A percentile compares a stretch with the other conserved stretches of the same genome.
Evolutionary conservation across 1,140 invertebrate species (phyloP).

Genomic region (Anastatus disparis): DNA sequence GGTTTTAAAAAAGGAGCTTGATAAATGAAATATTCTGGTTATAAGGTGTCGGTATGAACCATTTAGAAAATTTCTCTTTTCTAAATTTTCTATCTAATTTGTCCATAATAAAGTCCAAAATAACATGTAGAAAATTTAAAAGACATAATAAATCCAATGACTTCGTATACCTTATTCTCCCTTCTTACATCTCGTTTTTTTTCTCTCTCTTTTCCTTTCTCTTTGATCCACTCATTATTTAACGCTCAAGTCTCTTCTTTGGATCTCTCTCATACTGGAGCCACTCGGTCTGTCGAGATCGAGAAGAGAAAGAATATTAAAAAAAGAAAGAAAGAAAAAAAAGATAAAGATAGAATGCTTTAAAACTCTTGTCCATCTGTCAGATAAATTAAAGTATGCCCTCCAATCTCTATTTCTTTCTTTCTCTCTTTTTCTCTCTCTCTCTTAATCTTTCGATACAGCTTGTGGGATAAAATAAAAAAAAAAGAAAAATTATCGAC

Average conservation of each 20-base stretch:
- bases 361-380: constrained; percentile 40
- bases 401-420: background rate
- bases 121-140: too few relatives aligned
- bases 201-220: background rate
- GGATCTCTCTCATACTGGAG: constrained; percentile 42
- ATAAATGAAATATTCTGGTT: too few relatives aligned
- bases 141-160: too few relatives aligned
- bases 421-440: too few relatives aligned
- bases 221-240: constrained; percentile 22
- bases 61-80: too few relatives aligned
- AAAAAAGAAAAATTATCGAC: constrained; percentile 42
- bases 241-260: constrained; percentile 35
- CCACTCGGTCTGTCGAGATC: constrained; percentile 48
- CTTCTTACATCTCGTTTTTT: too few relatives aligned
- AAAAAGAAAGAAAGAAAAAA: background rate
- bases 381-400: constrained; percentile 36
- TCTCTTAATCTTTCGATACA: too few relatives aligned
- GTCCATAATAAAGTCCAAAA: too few relatives aligned
- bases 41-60: too few relatives aligned
- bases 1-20: too few relatives aligned
- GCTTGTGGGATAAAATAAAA: constrained; percentile 28
- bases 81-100: too few relatives aligned
- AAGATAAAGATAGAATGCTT: constrained; percentile 22
- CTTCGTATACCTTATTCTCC: too few relatives aligned
- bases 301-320: background rate